Base-by-base conservation (phyloP, 1,140 invertebrate species). In the Zaprionus camerounensis region DNA sequence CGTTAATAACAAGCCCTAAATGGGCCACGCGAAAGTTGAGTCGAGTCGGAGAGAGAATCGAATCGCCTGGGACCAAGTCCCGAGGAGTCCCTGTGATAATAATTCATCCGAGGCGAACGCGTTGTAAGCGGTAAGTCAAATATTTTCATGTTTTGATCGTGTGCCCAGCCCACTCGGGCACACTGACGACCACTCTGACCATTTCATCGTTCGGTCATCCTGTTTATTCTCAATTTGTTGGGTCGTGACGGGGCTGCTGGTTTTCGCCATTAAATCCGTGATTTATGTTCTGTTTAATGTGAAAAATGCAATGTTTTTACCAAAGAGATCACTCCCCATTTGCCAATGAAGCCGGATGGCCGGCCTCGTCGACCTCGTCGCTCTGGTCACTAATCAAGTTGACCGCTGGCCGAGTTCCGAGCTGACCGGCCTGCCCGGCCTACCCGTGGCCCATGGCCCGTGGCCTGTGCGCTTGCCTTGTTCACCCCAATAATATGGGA, bases 221-320 rank as follows among this genome's bases (percentile, higher is more conserved):
- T 51, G 46, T 51, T 51, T 51, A 51, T 51, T 11, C 46, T 34
- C 70, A 86, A 85, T 86, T 87, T 82, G 83, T 87, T 76, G 63
- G 58, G 61, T 57, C 55, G 44, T 20, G 38, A 22, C 58, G 63
- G 28, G 41, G 56, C 46, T 51, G 62, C 66, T 66, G 46, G 34
- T 69, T 59, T 57, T 62, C 67, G 73, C 74, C 83, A 91, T 91
- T 91, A 91, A 91, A 81, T 85, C 72, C 66, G 15, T 91, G 88
- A 91, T 91, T 91, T 91, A 91, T 91, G 88, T 91, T 91, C 88
- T 91, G 88, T 91, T 91, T 91, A 91, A 91, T 88, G 84, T 88
- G 84, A 85, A 91, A 86, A 91, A 82, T 91, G 79, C 81, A 76
- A 90, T 91, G 88, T 91, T 91, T 91, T 91, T 87, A 91, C 84